A percentile compares a stretch with the other conserved stretches of the same genome.
Evolutionary conservation across 2,113 vertebrate species (phyloP).

Genomic region (Cryptomyrus ogoouensis): DNA sequence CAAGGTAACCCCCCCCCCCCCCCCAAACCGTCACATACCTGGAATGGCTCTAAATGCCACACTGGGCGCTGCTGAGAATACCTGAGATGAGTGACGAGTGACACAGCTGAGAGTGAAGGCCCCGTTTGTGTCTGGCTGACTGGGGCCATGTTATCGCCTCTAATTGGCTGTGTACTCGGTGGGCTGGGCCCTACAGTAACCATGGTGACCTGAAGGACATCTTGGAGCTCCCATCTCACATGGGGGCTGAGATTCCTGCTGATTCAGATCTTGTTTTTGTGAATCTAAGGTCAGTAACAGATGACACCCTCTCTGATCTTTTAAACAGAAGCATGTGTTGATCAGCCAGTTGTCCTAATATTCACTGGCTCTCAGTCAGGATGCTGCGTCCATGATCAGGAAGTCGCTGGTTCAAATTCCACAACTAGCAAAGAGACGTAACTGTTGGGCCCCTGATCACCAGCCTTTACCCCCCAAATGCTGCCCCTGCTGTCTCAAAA

Average conservation of each 20-base stretch:
- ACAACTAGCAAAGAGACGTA: neutral
- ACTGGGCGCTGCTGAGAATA: neutral
- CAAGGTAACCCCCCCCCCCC: neutral
- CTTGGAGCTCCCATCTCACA: slow-evolving; percentile 11
- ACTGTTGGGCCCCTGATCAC: neutral
- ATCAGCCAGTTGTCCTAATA: neutral
- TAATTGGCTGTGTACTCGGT: too few relatives aligned
- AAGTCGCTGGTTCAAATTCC: neutral
- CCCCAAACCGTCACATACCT: neutral
- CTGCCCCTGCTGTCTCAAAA: neutral
- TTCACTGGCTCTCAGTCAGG: neutral
- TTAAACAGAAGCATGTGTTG: neutral
- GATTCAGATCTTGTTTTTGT: neutral
- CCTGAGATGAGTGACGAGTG: neutral
- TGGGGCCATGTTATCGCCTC: slow-evolving; percentile 40
- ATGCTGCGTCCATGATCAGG: neutral
- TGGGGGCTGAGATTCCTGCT: neutral
- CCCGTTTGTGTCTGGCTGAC: slow-evolving; percentile 32
- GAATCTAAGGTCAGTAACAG: neutral
- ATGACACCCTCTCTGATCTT: neutral
- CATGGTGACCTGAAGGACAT: slow-evolving; percentile 21
- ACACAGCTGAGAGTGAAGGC: neutral
- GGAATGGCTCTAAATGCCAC: neutral
- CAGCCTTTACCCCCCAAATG: neutral
- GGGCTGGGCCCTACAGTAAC: slow-evolving; percentile 44